Conservation (phyloP, 2,113 vertebrate species). For the Neolamprologus sp. region DNA sequence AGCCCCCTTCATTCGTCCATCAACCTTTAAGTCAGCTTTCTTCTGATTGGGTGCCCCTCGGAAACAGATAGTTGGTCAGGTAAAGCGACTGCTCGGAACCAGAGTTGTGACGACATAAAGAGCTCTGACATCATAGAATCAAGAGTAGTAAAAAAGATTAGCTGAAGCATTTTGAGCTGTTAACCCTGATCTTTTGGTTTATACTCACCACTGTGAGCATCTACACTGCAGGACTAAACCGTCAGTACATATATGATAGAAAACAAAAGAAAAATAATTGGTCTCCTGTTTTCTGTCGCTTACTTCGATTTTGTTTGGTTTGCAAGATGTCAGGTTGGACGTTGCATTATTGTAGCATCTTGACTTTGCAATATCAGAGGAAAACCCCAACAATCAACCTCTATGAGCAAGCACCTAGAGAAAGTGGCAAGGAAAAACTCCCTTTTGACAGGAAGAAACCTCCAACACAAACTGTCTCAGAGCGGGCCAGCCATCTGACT, state of each 20-base stretch:
- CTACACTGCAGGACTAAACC: not conserved
- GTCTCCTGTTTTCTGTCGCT: not conserved
- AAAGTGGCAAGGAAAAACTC: not conserved
- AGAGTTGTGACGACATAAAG: not conserved
- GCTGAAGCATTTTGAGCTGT: not conserved
- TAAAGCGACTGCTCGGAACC: not conserved
- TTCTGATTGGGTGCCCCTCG: not conserved
- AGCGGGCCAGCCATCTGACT: not conserved
- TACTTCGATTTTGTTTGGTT: not conserved
- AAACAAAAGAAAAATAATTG: not conserved
- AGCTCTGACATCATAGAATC: not conserved
- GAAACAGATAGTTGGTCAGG: not conserved
- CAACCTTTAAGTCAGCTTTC: not conserved
- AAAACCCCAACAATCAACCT: not conserved
- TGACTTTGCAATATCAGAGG: not conserved
- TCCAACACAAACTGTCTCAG: not conserved
- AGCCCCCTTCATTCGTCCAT: not conserved
- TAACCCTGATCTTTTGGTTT: not conserved
- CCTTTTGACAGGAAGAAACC: not conserved
- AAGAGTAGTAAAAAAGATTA: not conserved
- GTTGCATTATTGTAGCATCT: not conserved
- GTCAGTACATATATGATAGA: not conserved
- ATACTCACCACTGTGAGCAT: not conserved
- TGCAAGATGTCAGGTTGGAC: not conserved
- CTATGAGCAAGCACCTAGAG: not conserved